phyloP scores from a whole-genome alignment of 92 coral and sea anemone genomes.

The Montipora capitata region DNA sequence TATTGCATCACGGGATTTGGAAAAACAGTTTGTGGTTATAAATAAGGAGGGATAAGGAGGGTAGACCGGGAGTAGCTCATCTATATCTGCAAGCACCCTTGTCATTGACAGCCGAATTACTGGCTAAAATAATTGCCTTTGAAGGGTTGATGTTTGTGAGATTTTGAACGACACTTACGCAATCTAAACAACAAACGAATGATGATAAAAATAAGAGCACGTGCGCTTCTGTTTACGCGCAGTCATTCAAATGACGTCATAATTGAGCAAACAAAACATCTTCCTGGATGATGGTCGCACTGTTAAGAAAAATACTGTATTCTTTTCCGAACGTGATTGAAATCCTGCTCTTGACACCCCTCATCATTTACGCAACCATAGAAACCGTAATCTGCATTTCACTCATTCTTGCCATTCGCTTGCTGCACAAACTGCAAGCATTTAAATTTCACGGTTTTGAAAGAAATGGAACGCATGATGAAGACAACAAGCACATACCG shows the following conservation, averaged over 20 bases:
- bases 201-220: background rate
- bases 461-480: background rate
- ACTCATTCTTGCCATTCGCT: background rate
- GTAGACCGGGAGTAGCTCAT: no score
- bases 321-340: background rate
- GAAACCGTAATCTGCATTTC: background rate
- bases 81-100: no score
- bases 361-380: conserved; percentile 5
- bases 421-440: background rate
- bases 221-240: conserved; percentile 3
- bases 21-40: no score
- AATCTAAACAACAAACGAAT: no score
- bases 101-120: no score
- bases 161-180: no score
- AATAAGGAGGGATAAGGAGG: no score
- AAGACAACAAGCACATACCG: background rate
- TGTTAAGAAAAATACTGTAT: background rate
- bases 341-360: background rate
- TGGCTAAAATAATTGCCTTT: no score
- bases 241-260: conserved; percentile 26
- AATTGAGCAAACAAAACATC: background rate
- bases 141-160: no score
- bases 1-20: no score
- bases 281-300: conserved; percentile 11
- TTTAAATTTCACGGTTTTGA: background rate